phyloP scores from a whole-genome alignment of 2,797 vertebrate genomes.

The Chloroceryle amazona region DNA sequence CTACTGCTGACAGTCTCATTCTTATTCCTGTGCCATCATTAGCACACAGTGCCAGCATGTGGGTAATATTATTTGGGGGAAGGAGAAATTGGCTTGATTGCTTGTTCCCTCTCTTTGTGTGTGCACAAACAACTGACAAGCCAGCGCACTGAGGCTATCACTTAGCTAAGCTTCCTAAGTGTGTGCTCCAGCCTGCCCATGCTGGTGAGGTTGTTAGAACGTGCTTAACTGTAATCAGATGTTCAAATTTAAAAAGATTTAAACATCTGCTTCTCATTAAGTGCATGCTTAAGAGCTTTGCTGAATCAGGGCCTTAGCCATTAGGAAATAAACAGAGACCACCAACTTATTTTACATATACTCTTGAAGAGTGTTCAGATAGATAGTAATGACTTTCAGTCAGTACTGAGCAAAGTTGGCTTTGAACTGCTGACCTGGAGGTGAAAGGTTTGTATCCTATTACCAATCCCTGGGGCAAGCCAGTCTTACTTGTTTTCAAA shows the following conservation, averaged over 20 bases:
- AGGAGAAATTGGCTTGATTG: neutral
- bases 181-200: neutral
- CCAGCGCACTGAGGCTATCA: neutral
- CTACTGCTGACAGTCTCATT: neutral
- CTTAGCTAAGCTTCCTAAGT: neutral
- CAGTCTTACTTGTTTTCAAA: constrained; percentile 63
- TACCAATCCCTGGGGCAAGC: constrained; percentile 61
- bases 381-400: constrained; percentile 73
- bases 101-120: neutral
- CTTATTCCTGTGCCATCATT: neutral
- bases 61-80: neutral
- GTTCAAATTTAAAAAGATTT: constrained; percentile 69
- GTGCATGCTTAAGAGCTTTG: constrained; percentile 54
- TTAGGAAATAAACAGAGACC: constrained; percentile 71
- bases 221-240: constrained; percentile 71
- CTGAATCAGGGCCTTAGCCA: constrained; percentile 65
- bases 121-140: neutral
- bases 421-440: constrained; percentile 71
- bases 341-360: constrained; percentile 70
- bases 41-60: neutral
- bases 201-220: constrained; percentile 31
- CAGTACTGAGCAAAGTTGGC: constrained; percentile 44
- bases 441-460: constrained; percentile 69
- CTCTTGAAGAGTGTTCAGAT: constrained; percentile 21
- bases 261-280: constrained; percentile 69